These are phyloP conservation scores for Sebastes diploproa DNA, from an alignment of 2,797 vertebrate species.

Conservation along the genomic window DNA sequence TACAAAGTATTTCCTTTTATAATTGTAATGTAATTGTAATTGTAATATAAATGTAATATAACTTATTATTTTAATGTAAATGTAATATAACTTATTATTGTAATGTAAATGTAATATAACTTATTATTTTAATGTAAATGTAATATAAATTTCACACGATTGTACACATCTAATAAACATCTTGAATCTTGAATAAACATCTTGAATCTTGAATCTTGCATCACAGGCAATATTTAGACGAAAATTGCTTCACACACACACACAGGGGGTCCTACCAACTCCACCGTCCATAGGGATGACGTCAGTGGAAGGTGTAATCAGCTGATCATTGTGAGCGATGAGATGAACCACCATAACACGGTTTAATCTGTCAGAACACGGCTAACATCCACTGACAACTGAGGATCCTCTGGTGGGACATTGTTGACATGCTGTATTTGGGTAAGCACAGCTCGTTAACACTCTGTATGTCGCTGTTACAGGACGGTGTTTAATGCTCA, in stretches of 20 bases:
- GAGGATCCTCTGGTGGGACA: slow-evolving; percentile 14
- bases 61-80: too few species aligned
- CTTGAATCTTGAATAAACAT: too few species aligned
- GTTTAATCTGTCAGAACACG: slow-evolving; percentile 6
- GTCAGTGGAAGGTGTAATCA: slow-evolving; percentile 70
- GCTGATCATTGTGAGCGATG: slow-evolving; percentile 71
- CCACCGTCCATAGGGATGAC: slow-evolving; percentile 67
- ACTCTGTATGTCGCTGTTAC: not conserved
- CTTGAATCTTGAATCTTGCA: too few species aligned
- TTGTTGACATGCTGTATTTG: slow-evolving; percentile 74
- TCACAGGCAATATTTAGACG: slow-evolving; percentile 54
- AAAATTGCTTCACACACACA: not conserved
- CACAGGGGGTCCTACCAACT: slow-evolving; percentile 61
- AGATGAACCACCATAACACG: slow-evolving; percentile 54
- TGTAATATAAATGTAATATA: too few species aligned
- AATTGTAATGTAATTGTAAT: too few species aligned
- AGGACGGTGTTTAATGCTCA: slow-evolving; percentile 70
- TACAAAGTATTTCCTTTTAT: too few species aligned
- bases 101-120: too few species aligned
- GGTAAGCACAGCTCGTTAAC: slow-evolving; percentile 59
- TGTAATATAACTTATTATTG: too few species aligned
- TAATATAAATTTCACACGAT: too few species aligned
- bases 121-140: too few species aligned
- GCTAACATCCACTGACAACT: slow-evolving; percentile 1
- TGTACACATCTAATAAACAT: too few species aligned